These are phyloP conservation scores for Cisticola juncidis DNA, from an alignment of 2,113 vertebrate species.

Conservation along the genomic window DNA sequence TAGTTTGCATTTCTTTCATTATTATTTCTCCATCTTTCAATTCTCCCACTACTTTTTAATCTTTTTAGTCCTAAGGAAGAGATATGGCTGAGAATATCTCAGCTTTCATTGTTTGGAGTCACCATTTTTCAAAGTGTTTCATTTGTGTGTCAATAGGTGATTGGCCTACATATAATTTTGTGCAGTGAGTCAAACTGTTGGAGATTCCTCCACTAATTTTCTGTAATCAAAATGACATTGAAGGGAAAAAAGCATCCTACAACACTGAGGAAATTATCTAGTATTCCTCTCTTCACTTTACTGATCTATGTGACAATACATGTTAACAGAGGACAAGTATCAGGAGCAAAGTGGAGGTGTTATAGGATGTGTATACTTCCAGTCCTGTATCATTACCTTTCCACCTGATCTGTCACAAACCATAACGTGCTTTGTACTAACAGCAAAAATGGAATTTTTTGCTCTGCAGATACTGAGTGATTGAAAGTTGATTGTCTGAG, in stretches of 20 bases:
- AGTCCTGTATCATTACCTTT: background rate
- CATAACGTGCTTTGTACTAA: background rate
- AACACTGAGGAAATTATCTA: background rate
- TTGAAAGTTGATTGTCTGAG: background rate
- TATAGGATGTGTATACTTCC: background rate
- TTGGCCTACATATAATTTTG: background rate
- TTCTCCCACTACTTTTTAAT: background rate
- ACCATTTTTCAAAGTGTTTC: background rate
- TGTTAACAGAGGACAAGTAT: background rate
- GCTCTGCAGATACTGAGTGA: background rate
- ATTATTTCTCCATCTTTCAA: background rate
- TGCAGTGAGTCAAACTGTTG: background rate
- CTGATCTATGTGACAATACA: background rate
- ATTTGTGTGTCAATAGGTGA: background rate
- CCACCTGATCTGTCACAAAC: background rate
- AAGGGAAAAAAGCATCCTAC: background rate
- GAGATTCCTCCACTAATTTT: background rate
- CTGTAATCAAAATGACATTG: background rate
- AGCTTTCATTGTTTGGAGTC: background rate
- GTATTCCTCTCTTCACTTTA: background rate
- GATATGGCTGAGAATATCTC: background rate
- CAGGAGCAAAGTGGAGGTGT: background rate
- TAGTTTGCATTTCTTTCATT: background rate
- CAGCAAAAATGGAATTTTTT: background rate
- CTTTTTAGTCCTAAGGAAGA: background rate